These are phyloP conservation scores for Galerucella calmariensis DNA, from an alignment of 2,888 invertebrate genomes.

Conservation along the genomic window DNA sequence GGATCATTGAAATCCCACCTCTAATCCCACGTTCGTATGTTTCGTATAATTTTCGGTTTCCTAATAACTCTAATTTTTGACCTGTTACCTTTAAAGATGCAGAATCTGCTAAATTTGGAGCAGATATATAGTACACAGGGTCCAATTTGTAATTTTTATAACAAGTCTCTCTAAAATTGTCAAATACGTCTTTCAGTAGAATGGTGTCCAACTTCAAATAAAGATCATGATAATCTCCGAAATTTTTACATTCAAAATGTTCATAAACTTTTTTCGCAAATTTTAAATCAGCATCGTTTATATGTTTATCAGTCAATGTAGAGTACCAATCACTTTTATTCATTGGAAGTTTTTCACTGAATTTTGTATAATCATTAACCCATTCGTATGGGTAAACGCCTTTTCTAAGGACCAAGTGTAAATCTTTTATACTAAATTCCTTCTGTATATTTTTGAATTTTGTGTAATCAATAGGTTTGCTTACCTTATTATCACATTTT, in stretches of 20 bases:
- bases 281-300: constrained; percentile 8
- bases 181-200: constrained; percentile 15
- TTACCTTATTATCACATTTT: constrained; percentile 18
- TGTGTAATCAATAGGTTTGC: background rate
- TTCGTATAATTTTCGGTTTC: constrained; percentile 6
- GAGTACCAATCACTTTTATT: constrained; percentile 19
- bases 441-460: constrained; percentile 8
- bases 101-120: constrained; percentile 12
- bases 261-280: background rate
- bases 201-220: constrained; percentile 3
- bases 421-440: constrained; percentile 6
- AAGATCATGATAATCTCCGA: constrained; percentile 11
- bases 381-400: constrained; percentile 3
- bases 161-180: background rate
- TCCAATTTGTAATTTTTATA: background rate
- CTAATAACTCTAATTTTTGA: background rate
- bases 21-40: background rate
- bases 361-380: constrained; percentile 16
- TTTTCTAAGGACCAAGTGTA: background rate
- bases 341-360: background rate
- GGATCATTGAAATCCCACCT: constrained; percentile 14
- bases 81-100: constrained; percentile 3
- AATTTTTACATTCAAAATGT: background rate
- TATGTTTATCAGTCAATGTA: constrained; percentile 12
- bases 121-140: constrained; percentile 7